phyloP scores from a whole-genome alignment of 2,888 invertebrate species.

The Drosophila acutilabella region DNA sequence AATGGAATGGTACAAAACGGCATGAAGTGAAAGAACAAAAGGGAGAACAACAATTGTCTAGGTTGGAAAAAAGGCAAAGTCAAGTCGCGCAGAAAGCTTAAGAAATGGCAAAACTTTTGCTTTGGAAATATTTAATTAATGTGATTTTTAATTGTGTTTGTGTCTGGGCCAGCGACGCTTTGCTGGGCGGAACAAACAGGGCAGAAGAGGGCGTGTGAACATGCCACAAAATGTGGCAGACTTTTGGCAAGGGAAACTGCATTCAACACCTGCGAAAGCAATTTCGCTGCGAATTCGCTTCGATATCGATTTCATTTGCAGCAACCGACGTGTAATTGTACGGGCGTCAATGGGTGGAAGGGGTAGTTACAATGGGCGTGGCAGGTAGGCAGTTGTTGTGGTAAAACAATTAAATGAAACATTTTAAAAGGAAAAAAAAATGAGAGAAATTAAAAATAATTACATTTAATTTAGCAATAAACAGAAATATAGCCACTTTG shows the following conservation, averaged over 20 bases:
- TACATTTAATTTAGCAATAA: conserved; percentile 45
- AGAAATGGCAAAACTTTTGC: conserved; percentile 78
- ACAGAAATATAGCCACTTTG: conserved; percentile 15
- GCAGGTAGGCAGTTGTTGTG: neutral
- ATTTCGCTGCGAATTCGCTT: conserved; percentile 18
- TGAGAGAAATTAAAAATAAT: conserved; percentile 35
- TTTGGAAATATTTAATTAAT: conserved; percentile 81
- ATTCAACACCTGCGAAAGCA: conserved; percentile 28
- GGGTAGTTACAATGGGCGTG: neutral
- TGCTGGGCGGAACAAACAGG: too few relatives aligned
- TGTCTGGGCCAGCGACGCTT: conserved; percentile 5
- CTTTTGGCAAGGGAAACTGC: conserved; percentile 20
- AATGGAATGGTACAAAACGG: conserved; percentile 18
- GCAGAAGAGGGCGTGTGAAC: neutral
- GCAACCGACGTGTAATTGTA: conserved; percentile 3
- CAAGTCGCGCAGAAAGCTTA: conserved; percentile 70
- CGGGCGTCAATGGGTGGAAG: neutral
- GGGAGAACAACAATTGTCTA: conserved; percentile 30
- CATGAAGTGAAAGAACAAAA: conserved; percentile 56
- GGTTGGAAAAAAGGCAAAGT: conserved; percentile 26
- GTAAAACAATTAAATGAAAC: conserved; percentile 31
- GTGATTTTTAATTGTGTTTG: conserved; percentile 79
- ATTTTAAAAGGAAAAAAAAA: neutral
- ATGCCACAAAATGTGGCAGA: conserved; percentile 42
- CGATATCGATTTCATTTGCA: conserved; percentile 21